Conservation (phyloP, 2,888 invertebrate species). For the Oxystoma pomonae region DNA sequence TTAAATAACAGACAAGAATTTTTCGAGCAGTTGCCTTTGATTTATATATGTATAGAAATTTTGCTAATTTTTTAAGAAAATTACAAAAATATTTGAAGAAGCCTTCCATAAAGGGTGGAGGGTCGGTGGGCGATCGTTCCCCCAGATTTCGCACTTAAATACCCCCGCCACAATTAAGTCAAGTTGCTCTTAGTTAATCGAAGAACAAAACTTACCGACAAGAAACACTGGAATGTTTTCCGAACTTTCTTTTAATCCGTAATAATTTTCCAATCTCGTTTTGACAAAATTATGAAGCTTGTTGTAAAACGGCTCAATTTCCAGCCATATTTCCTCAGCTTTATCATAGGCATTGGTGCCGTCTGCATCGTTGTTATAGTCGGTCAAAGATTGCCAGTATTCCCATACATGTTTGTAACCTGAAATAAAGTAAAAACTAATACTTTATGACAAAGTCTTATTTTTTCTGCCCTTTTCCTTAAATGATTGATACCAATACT, state of each 20-base stretch:
- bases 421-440: constrained; percentile 23
- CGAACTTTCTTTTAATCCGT: constrained; percentile 45
- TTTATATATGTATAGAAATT: too few species aligned
- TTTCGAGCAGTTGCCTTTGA: too few species aligned
- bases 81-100: too few species aligned
- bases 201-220: constrained; percentile 55
- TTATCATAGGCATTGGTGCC: constrained; percentile 39
- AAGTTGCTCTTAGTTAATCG: too few species aligned
- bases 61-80: too few species aligned
- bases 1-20: too few species aligned
- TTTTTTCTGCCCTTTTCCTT: constrained; percentile 1
- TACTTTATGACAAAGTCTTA: background rate
- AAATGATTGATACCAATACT: too few species aligned
- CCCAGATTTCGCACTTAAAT: too few species aligned
- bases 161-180: too few species aligned
- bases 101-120: too few species aligned
- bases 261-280: constrained; percentile 48
- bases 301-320: constrained; percentile 53
- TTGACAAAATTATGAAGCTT: constrained; percentile 55
- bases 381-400: constrained; percentile 55
- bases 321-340: constrained; percentile 54
- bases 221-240: constrained; percentile 50
- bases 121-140: too few species aligned
- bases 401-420: constrained; percentile 49
- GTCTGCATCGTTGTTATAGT: constrained; percentile 48